These are phyloP conservation scores for Eciton burchellii DNA, from an alignment of 1,140 invertebrate genomes.

Conservation along the genomic window DNA sequence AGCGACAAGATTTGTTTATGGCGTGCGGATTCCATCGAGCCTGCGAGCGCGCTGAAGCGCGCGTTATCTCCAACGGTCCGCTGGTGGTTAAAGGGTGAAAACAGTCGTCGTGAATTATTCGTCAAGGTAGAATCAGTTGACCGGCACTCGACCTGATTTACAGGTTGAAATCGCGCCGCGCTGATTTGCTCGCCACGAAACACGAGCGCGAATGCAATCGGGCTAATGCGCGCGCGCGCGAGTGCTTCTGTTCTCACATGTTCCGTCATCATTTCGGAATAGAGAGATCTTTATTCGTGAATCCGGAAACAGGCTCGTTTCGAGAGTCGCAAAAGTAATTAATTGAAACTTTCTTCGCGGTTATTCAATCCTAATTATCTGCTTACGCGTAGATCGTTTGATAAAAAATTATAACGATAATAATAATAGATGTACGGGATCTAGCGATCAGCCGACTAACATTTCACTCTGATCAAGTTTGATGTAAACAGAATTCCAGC, in stretches of 20 bases:
- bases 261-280: background rate
- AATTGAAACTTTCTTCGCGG: too few species aligned
- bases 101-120: conserved; percentile 66
- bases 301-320: too few species aligned
- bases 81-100: conserved; percentile 20
- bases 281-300: background rate
- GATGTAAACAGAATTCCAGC: conserved; percentile 97
- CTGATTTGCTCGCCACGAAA: conserved; percentile 53
- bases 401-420: too few species aligned
- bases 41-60: conserved; percentile 4
- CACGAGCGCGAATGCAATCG: background rate
- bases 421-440: too few species aligned
- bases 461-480: too few species aligned
- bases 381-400: too few species aligned
- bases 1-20: background rate
- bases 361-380: too few species aligned
- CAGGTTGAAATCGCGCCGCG: conserved; percentile 57
- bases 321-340: too few species aligned
- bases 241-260: background rate
- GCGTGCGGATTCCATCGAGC: background rate
- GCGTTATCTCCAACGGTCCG: conserved; percentile 17
- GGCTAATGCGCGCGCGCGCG: background rate
- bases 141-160: conserved; percentile 59
- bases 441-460: too few species aligned
- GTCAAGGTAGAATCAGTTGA: conserved; percentile 61